These are phyloP conservation scores for Eristalis pertinax DNA, from an alignment of 2,888 invertebrate genomes.

Conservation along the genomic window DNA sequence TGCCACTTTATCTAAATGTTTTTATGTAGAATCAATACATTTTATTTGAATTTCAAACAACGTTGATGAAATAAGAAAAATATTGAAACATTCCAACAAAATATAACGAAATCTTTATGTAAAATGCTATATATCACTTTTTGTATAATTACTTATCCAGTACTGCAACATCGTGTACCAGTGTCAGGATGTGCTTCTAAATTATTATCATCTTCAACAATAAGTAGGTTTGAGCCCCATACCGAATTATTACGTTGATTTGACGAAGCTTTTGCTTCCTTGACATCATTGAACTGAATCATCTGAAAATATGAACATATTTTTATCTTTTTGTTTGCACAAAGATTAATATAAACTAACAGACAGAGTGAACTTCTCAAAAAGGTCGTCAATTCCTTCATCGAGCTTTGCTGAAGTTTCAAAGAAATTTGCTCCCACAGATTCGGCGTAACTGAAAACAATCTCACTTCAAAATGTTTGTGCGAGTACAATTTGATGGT, in stretches of 20 bases:
- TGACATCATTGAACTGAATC: constrained; percentile 47
- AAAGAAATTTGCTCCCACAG: constrained; percentile 95
- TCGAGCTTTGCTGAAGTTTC: constrained; percentile 97
- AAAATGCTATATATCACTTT: constrained; percentile 68
- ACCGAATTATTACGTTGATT: constrained; percentile 73
- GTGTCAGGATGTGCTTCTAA: constrained; percentile 43
- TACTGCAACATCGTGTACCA: constrained; percentile 69
- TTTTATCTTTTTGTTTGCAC: background rate
- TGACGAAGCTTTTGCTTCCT: constrained; percentile 64
- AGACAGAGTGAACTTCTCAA: constrained; percentile 92
- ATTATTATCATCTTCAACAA: constrained; percentile 73
- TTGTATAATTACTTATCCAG: constrained; percentile 58
- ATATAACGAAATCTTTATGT: constrained; percentile 58
- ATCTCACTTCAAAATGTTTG: background rate
- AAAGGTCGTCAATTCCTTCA: constrained; percentile 95
- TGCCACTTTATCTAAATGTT: background rate
- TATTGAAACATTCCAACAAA: constrained; percentile 56
- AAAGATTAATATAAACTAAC: constrained; percentile 83
- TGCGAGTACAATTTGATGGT: background rate
- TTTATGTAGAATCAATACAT: background rate
- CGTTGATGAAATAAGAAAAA: constrained; percentile 13
- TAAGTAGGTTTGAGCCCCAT: constrained; percentile 72
- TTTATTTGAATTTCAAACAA: constrained; percentile 53
- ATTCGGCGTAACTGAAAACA: constrained; percentile 89
- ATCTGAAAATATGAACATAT: constrained; percentile 34